A percentile compares a stretch with the other conserved stretches of the same genome.
Evolutionary conservation across 2,797 vertebrate genomes (phyloP).

Genomic region (Todus mexicanus): DNA sequence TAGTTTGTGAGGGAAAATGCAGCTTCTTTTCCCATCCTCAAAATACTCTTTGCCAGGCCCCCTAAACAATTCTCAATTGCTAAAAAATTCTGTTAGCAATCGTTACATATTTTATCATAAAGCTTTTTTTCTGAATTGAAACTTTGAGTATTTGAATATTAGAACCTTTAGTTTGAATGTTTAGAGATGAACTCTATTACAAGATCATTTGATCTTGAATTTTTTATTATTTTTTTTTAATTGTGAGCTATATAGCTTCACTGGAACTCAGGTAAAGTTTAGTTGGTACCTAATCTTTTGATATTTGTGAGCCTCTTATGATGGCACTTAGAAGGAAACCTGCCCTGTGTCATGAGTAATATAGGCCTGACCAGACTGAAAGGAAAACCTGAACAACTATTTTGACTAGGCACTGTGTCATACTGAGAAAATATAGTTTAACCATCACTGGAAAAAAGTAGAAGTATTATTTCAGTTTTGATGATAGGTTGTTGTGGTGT

Average conservation of each 20-base stretch:
- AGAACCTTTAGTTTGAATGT: not conserved
- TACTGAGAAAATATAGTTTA: not conserved
- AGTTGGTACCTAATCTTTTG: not conserved
- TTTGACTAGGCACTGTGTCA: not conserved
- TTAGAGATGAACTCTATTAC: not conserved
- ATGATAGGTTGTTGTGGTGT: accelerated
- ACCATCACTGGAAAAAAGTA: not conserved
- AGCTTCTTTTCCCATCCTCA: not conserved
- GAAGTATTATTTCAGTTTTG: not conserved
- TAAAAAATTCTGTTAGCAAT: not conserved
- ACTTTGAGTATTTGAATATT: not conserved
- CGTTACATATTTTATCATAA: not conserved
- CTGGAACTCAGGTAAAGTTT: not conserved
- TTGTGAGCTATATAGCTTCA: not conserved
- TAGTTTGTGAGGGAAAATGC: not conserved
- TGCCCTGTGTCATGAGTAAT: not conserved
- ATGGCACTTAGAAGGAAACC: not conserved
- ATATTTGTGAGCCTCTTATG: not conserved
- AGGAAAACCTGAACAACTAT: not conserved
- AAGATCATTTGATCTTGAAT: not conserved
- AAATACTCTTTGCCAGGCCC: not conserved
- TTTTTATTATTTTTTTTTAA: not conserved
- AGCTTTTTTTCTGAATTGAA: not conserved
- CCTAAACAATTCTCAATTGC: not conserved
- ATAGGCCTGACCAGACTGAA: not conserved